Evolutionary conservation across 2,888 invertebrate species (phyloP).

Genomic region (Sussaba pulchella): DNA sequence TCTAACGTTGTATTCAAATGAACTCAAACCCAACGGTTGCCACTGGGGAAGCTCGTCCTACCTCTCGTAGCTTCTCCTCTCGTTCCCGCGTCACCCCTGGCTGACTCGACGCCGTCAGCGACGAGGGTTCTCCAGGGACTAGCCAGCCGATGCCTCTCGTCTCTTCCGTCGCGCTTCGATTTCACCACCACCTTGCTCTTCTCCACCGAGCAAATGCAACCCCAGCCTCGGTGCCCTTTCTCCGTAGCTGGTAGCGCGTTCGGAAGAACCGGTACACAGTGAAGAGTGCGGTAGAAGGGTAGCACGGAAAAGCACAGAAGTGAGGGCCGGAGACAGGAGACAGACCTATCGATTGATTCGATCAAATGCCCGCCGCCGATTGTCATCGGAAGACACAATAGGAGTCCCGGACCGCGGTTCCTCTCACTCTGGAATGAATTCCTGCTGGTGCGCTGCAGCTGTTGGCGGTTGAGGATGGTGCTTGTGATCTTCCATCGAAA

Average conservation of each 20-base stretch:
- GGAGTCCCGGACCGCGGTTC: slow-evolving; percentile 57
- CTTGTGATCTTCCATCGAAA: slow-evolving; percentile 52
- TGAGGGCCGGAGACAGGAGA: slow-evolving; percentile 47
- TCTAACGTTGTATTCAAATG: slow-evolving; percentile 80
- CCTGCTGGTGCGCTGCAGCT: slow-evolving; percentile 49
- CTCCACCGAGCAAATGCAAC: slow-evolving; percentile 52
- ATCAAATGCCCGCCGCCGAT: slow-evolving; percentile 81
- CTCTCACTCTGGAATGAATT: slow-evolving; percentile 57
- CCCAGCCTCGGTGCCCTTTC: slow-evolving; percentile 63
- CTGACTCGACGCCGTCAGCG: slow-evolving; percentile 43
- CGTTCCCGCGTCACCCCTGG: slow-evolving; percentile 32
- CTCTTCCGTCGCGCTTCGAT: slow-evolving; percentile 42
- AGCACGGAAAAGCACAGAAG: slow-evolving; percentile 13
- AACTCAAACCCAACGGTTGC: slow-evolving; percentile 75
- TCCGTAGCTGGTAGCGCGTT: slow-evolving; percentile 69
- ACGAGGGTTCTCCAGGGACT: slow-evolving; percentile 74
- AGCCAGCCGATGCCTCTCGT: slow-evolving; percentile 57
- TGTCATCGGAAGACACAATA: slow-evolving; percentile 82
- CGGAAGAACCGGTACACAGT: slow-evolving; percentile 73
- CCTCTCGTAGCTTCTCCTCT: slow-evolving; percentile 46
- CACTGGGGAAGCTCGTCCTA: slow-evolving; percentile 58
- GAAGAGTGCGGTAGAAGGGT: slow-evolving; percentile 7
- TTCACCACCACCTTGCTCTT: slow-evolving; percentile 42
- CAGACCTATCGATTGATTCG: slow-evolving; percentile 80
- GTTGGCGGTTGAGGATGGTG: slow-evolving; percentile 36